Evolutionary conservation across 2,888 invertebrate species (phyloP).

Genomic region (Limenitis arthemis): DNA sequence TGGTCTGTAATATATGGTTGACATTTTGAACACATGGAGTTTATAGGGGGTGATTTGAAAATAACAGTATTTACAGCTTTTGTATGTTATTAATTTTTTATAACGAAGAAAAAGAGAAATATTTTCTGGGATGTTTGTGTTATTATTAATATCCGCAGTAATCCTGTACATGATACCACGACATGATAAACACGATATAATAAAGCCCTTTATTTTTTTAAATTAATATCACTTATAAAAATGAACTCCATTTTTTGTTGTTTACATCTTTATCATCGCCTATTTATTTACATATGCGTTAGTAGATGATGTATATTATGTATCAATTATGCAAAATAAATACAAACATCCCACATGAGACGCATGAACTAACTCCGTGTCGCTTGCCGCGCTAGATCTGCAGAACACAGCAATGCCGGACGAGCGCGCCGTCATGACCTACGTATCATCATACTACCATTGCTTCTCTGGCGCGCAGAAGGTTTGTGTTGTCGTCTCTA

Average conservation of each 20-base stretch:
- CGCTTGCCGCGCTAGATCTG: constrained; percentile 84
- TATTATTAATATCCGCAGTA: neutral
- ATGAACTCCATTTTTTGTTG: too few relatives aligned
- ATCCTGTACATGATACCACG: too few relatives aligned
- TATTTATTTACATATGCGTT: too few relatives aligned
- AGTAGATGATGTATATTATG: too few relatives aligned
- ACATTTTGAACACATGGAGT: too few relatives aligned
- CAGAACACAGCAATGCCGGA: constrained; percentile 99
- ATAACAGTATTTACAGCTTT: constrained; percentile 16
- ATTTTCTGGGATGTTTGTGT: constrained; percentile 14
- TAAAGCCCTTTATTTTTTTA: too few relatives aligned
- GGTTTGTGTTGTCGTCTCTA: constrained; percentile 74
- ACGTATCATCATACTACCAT: constrained; percentile 99
- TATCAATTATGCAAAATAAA: constrained; percentile 12
- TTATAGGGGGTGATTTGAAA: constrained; percentile 2
- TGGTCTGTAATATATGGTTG: too few relatives aligned
- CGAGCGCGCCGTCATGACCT: constrained; percentile 99
- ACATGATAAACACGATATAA: too few relatives aligned
- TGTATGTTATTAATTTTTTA: constrained; percentile 16
- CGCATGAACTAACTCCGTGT: constrained; percentile 63
- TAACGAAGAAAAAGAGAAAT: constrained; percentile 2
- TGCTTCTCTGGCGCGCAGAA: constrained; percentile 99
- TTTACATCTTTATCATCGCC: too few relatives aligned
- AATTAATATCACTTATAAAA: too few relatives aligned
- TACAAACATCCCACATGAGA: constrained; percentile 36